Conservation (phyloP, 2,113 vertebrate species). For the Microtus ochrogaster region DNA sequence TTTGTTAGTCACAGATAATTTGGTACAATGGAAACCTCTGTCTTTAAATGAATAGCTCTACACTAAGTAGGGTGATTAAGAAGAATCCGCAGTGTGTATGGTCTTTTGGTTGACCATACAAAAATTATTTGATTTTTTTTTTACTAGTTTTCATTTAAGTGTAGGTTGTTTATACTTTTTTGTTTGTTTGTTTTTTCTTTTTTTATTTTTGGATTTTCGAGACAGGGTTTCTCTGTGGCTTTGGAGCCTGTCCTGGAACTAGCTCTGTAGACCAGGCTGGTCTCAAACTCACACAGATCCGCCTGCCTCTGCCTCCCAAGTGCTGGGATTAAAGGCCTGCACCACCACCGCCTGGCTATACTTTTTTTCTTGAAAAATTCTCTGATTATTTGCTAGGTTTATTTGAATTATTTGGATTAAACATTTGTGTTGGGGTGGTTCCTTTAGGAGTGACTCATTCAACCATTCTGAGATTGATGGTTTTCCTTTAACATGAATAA, state of each 20-base stretch:
- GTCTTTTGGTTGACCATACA: conserved; percentile 23
- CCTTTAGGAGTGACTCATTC: conserved; percentile 11
- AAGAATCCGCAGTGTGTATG: neutral
- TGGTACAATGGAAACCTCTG: conserved; percentile 9
- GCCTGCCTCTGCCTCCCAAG: no score
- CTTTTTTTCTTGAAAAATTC: conserved; percentile 31
- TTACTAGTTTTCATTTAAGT: conserved; percentile 28
- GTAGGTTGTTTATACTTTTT: neutral
- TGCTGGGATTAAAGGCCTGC: no score
- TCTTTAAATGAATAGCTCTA: neutral
- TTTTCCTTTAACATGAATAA: conserved; percentile 23
- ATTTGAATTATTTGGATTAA: conserved; percentile 52
- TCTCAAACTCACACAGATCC: no score
- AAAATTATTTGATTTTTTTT: conserved; percentile 21
- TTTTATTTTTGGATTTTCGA: no score
- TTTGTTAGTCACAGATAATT: conserved; percentile 1
- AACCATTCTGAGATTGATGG: conserved; percentile 37
- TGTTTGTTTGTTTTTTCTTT: no score
- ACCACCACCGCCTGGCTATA: no score
- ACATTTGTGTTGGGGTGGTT: neutral
- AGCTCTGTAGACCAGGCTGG: no score
- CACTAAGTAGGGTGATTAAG: neutral
- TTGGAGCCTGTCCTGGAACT: no score
- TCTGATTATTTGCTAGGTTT: conserved; percentile 16
- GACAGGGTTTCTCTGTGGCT: no score